phyloP scores from a whole-genome alignment of 2,888 invertebrate species.

The Drosophila austrosaltans region DNA sequence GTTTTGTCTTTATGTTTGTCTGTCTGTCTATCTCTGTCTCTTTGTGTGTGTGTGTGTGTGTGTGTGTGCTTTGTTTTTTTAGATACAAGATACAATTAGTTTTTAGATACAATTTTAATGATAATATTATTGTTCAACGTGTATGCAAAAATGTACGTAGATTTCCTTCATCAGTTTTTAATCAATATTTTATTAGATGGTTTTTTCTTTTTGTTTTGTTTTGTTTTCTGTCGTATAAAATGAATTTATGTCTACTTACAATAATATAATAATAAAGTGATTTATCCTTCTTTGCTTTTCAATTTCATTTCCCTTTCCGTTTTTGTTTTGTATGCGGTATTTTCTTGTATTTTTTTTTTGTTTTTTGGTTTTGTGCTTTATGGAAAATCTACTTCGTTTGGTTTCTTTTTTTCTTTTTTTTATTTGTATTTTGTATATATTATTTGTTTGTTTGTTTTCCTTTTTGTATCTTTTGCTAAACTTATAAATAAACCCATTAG shows the following conservation, averaged over 20 bases:
- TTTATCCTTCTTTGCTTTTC: conserved; percentile 5
- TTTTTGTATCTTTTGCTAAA: conserved; percentile 25
- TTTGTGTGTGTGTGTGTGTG: not conserved
- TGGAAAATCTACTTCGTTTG: conserved; percentile 28
- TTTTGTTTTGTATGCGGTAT: conserved; percentile 26
- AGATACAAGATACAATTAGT: conserved; percentile 71
- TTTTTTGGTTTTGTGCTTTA: conserved; percentile 46
- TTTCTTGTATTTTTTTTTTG: conserved; percentile 48
- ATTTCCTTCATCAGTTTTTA: conserved; percentile 39
- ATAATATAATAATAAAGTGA: conserved; percentile 61
- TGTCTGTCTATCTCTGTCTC: conserved; percentile 50
- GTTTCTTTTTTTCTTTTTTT: conserved; percentile 16
- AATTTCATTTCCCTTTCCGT: not conserved
- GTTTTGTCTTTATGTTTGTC: conserved; percentile 50
- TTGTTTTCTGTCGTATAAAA: conserved; percentile 63
- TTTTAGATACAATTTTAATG: conserved; percentile 70
- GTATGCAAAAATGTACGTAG: conserved; percentile 56
- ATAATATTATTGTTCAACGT: conserved; percentile 76
- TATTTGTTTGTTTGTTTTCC: conserved; percentile 27
- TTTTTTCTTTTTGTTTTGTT: conserved; percentile 38
- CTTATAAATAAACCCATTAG: conserved; percentile 40
- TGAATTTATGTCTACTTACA: conserved; percentile 75
- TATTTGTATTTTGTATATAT: conserved; percentile 33
- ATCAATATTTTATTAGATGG: conserved; percentile 49
- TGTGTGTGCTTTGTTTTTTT: conserved; percentile 62